Evolutionary conservation across 2,797 vertebrate species (phyloP).

Genomic region (Centropyge bicolor): DNA sequence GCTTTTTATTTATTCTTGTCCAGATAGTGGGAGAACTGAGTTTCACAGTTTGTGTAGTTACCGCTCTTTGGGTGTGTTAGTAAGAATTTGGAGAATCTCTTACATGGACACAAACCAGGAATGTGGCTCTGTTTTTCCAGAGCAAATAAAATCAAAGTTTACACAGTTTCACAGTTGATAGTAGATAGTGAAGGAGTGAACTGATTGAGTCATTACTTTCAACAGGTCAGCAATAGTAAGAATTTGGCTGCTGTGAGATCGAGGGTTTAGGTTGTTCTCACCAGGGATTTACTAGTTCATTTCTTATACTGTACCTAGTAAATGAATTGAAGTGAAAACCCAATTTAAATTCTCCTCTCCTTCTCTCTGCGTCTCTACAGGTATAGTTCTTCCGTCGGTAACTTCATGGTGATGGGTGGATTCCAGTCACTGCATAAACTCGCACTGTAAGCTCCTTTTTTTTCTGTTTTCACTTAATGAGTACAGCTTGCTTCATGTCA

Average conservation of each 20-base stretch:
- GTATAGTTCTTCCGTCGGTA: constrained; percentile 90
- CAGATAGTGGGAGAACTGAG: neutral
- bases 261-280: neutral
- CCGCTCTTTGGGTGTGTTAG: neutral
- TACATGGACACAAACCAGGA: neutral
- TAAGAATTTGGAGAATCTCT: neutral
- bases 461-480: neutral
- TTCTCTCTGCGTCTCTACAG: constrained; percentile 73
- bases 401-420: constrained; percentile 96
- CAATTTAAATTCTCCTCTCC: neutral
- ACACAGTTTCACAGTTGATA: constrained; percentile 6
- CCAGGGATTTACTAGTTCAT: neutral
- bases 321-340: neutral
- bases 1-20: neutral
- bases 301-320: neutral
- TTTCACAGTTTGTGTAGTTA: neutral
- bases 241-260: neutral
- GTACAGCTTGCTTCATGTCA: neutral
- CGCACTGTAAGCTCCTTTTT: constrained; percentile 87
- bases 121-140: neutral
- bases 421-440: constrained; percentile 92
- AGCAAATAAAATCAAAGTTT: neutral
- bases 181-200: neutral
- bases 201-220: neutral
- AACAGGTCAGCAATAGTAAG: neutral